These are phyloP conservation scores for Sorex fumeus DNA, from an alignment of 2,113 vertebrate genomes.

Conservation along the genomic window DNA sequence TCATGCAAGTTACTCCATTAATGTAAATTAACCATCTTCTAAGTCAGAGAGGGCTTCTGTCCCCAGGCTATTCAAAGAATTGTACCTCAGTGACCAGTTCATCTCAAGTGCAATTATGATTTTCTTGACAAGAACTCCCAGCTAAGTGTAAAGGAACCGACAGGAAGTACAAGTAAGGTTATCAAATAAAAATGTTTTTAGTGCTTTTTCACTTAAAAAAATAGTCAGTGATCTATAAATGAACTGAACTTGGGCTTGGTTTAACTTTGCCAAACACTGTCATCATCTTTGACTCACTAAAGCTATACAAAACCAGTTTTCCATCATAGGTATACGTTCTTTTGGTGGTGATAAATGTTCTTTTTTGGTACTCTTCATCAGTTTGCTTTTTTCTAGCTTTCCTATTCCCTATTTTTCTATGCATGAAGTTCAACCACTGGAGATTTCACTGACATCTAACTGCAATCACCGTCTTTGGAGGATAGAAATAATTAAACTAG, in stretches of 20 bases:
- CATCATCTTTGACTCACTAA: conserved; percentile 72
- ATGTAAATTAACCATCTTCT: conserved; percentile 10
- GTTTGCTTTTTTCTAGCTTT: conserved; percentile 52
- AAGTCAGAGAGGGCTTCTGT: conserved; percentile 29
- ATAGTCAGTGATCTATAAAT: conserved; percentile 68
- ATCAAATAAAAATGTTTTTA: conserved; percentile 70
- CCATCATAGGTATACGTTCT: conserved; percentile 59
- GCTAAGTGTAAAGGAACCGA: conserved; percentile 58
- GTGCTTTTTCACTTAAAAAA: conserved; percentile 62
- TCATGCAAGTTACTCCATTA: conserved; percentile 34
- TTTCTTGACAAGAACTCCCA: conserved; percentile 38
- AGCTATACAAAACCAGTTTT: conserved; percentile 59
- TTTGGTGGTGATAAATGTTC: conserved; percentile 76
- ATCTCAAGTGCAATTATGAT: conserved; percentile 2
- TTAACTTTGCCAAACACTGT: conserved; percentile 74
- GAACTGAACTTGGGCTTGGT: conserved; percentile 67
- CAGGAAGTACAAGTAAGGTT: conserved; percentile 59
- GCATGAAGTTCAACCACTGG: conserved; percentile 77
- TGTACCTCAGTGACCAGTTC: conserved; percentile 6
- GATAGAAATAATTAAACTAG: conserved; percentile 85
- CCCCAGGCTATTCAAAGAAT: not conserved
- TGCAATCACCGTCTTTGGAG: conserved; percentile 81
- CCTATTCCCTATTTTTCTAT: conserved; percentile 77
- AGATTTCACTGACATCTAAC: conserved; percentile 82
- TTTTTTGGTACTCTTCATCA: conserved; percentile 72